Percentiles rank a stretch among this genome's conserved stretches.
Evolutionary conservation across 2,888 invertebrate genomes (phyloP).

Genomic region (Anticlea derivata): DNA sequence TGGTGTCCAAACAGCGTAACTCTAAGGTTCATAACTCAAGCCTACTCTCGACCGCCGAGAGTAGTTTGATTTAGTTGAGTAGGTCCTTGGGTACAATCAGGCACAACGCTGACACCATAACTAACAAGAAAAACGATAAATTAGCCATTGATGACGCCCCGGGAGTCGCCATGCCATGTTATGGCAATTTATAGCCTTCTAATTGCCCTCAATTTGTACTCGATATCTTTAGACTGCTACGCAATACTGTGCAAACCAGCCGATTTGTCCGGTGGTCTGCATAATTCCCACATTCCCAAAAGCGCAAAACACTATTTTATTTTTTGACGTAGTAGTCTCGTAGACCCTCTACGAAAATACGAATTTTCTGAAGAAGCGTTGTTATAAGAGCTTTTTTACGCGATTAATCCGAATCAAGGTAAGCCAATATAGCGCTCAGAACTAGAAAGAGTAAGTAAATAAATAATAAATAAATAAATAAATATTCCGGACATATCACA

Average conservation of each 20-base stretch:
- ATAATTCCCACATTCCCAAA: too few species aligned
- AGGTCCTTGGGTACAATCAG: conserved; percentile 17
- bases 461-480: too few species aligned
- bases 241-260: conserved; percentile 6
- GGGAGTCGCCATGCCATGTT: conserved; percentile 53
- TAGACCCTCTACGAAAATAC: conserved; percentile 6
- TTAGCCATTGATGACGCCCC: conserved; percentile 66
- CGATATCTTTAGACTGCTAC: conserved; percentile 17
- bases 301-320: too few species aligned
- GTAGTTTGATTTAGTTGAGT: conserved; percentile 9
- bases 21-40: not conserved
- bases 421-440: too few species aligned
- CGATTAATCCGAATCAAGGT: too few species aligned
- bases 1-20: too few species aligned
- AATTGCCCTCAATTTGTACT: conserved; percentile 71
- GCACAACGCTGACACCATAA: conserved; percentile 19
- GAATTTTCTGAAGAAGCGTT: too few species aligned
- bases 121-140: conserved; percentile 66
- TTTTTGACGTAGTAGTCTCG: conserved; percentile 3
- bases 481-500: too few species aligned
- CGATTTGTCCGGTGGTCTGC: too few species aligned
- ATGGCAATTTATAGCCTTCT: conserved; percentile 65
- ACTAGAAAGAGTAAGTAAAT: too few species aligned
- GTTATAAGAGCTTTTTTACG: too few species aligned
- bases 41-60: not conserved